Percentiles rank a stretch among this genome's conserved stretches.
Conservation (phyloP, 92 coral and sea anemone species). For the Zoanthus gigantus region DNA sequence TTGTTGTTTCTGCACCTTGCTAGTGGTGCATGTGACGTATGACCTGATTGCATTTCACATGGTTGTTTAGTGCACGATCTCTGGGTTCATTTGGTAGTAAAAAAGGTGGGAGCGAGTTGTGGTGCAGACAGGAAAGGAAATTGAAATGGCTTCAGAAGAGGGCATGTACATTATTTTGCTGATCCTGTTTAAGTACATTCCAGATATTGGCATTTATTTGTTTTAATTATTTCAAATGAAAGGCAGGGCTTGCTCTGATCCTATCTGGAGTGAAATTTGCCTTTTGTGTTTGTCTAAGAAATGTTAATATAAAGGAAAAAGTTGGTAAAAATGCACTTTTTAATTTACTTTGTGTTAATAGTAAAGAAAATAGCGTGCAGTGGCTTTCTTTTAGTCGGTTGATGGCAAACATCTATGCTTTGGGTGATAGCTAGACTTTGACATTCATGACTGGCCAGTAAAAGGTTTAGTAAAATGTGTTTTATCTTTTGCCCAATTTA, state of each 20-base stretch:
- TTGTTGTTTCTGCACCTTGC: background rate
- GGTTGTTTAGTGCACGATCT: slow-evolving; percentile 14
- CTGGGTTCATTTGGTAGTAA: slow-evolving; percentile 26
- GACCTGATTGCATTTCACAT: slow-evolving; percentile 2
- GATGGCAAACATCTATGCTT: background rate
- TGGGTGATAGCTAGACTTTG: background rate
- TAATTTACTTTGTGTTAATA: background rate
- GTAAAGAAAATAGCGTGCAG: background rate
- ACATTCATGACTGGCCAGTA: background rate
- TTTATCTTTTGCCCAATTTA: no score
- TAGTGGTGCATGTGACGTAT: slow-evolving; percentile 16
- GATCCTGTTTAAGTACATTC: background rate
- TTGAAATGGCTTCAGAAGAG: slow-evolving; percentile 44
- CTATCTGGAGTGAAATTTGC: slow-evolving; percentile 6
- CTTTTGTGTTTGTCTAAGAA: background rate
- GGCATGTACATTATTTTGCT: slow-evolving; percentile 32
- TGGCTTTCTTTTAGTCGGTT: background rate
- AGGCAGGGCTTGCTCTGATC: background rate
- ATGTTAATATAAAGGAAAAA: background rate
- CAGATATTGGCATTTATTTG: background rate
- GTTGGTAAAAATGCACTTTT: background rate
- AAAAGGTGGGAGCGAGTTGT: slow-evolving; percentile 1
- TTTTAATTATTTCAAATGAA: background rate
- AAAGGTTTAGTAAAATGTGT: no score
- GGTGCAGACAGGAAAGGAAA: slow-evolving; percentile 14